Conservation (phyloP, 2,888 invertebrate species). For the Leuctra nigra region DNA sequence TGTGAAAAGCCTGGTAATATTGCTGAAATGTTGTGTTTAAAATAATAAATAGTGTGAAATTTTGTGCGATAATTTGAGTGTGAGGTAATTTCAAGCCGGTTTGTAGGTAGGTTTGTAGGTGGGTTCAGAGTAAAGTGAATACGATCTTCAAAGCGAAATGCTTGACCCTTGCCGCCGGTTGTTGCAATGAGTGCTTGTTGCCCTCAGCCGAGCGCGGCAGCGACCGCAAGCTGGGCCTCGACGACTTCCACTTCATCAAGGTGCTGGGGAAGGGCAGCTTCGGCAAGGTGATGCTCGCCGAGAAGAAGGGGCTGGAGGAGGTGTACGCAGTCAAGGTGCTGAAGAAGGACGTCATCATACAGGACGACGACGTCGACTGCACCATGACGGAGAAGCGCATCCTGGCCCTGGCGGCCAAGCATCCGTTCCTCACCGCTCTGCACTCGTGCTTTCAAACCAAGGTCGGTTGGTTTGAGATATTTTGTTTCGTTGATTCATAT, state of each 20-base stretch:
- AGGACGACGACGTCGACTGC: slow-evolving; percentile 99
- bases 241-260: slow-evolving; percentile 96
- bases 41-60: too few species aligned
- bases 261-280: slow-evolving; percentile 98
- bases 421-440: slow-evolving; percentile 95
- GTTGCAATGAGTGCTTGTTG: too few species aligned
- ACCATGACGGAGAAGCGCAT: slow-evolving; percentile 98
- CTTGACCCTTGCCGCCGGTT: too few species aligned
- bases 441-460: slow-evolving; percentile 96
- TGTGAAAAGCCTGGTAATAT: too few species aligned
- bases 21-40: too few species aligned
- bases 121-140: too few species aligned
- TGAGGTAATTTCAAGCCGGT: too few species aligned
- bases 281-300: slow-evolving; percentile 98
- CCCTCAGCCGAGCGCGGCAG: slow-evolving; percentile 23
- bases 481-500: too few species aligned
- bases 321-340: slow-evolving; percentile 83
- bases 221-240: slow-evolving; percentile 51
- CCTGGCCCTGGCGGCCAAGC: slow-evolving; percentile 91
- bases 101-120: too few species aligned
- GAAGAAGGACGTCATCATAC: slow-evolving; percentile 96
- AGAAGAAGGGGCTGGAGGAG: slow-evolving; percentile 85
- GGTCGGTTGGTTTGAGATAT: slow-evolving; percentile 42
- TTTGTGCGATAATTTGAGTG: too few species aligned
- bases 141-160: too few species aligned